phyloP scores from a whole-genome alignment of 2,113 vertebrate species.

The Channa argus region DNA sequence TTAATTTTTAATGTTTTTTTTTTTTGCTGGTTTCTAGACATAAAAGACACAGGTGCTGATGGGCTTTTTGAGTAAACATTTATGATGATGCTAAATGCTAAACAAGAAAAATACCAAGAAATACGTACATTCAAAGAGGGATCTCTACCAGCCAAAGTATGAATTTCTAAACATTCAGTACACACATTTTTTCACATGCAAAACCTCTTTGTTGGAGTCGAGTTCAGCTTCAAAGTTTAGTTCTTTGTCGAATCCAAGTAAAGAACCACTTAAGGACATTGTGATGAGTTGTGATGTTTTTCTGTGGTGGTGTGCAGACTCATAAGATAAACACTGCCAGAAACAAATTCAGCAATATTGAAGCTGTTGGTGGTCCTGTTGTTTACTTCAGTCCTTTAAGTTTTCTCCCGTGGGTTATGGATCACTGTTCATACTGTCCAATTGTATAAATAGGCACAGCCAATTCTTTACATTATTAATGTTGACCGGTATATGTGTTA shows the following conservation, averaged over 20 bases:
- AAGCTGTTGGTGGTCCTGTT: slow-evolving; percentile 72
- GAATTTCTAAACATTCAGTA: not conserved
- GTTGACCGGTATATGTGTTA: slow-evolving; percentile 23
- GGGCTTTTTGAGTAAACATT: too few relatives aligned
- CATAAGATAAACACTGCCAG: slow-evolving; percentile 60
- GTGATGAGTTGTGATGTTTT: slow-evolving; percentile 57
- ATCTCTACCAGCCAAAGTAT: too few relatives aligned
- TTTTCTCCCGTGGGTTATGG: slow-evolving; percentile 29
- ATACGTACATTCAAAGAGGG: too few relatives aligned
- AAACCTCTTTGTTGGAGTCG: slow-evolving; percentile 30
- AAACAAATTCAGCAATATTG: slow-evolving; percentile 51
- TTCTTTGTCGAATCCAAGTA: slow-evolving; percentile 44
- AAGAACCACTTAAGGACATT: slow-evolving; percentile 62
- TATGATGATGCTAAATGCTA: not conserved
- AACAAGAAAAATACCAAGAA: not conserved
- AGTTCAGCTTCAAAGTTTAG: slow-evolving; percentile 35
- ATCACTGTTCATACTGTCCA: slow-evolving; percentile 29
- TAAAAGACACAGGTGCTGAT: too few relatives aligned
- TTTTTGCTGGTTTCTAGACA: too few relatives aligned
- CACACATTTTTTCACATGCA: slow-evolving; percentile 16
- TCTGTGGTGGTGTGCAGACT: slow-evolving; percentile 47
- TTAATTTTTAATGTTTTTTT: not conserved
- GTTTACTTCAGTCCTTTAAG: slow-evolving; percentile 48
- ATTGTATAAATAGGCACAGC: slow-evolving; percentile 29
- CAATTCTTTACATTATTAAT: slow-evolving; percentile 32